These are phyloP conservation scores for Dysmachus trigonus DNA, from an alignment of 2,888 invertebrate genomes.

Conservation along the genomic window DNA sequence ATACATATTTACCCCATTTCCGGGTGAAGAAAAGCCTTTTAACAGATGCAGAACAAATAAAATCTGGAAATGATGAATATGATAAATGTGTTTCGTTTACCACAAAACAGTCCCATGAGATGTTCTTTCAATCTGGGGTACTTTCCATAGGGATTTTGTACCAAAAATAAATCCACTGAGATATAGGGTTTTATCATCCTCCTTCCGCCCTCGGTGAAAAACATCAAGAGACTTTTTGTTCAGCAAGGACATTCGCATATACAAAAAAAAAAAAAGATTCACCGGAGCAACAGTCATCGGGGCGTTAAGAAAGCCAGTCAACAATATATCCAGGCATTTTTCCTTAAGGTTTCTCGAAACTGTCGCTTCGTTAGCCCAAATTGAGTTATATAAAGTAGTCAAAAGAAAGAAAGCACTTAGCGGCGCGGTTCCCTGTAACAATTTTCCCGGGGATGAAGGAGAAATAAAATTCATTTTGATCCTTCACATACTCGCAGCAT, in stretches of 20 bases:
- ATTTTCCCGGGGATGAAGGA: not conserved
- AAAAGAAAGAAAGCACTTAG: constrained; percentile 18
- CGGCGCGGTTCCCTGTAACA: not conserved
- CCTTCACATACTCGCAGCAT: not conserved
- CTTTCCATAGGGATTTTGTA: not conserved
- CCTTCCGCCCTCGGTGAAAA: not conserved
- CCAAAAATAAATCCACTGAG: not conserved
- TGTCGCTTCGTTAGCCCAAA: constrained; percentile 3
- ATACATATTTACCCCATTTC: not conserved
- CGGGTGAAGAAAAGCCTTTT: not conserved
- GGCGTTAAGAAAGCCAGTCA: not conserved
- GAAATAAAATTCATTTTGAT: not conserved
- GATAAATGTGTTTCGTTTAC: constrained; percentile 7
- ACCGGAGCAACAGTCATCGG: not conserved
- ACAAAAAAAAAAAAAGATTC: not conserved
- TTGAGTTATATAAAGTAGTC: constrained; percentile 22
- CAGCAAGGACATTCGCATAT: not conserved
- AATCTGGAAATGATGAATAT: not conserved
- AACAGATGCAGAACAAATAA: constrained; percentile 2
- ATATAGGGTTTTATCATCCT: not conserved
- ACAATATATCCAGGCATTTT: constrained; percentile 2
- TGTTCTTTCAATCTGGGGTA: not conserved
- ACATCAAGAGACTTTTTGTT: not conserved
- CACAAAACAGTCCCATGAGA: not conserved
- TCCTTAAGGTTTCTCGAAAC: not conserved